A percentile compares a stretch with the other conserved stretches of the same genome.
These are phyloP conservation scores for Drosophila nannoptera DNA, from an alignment of 1,140 invertebrate species.

Conservation along the genomic window DNA sequence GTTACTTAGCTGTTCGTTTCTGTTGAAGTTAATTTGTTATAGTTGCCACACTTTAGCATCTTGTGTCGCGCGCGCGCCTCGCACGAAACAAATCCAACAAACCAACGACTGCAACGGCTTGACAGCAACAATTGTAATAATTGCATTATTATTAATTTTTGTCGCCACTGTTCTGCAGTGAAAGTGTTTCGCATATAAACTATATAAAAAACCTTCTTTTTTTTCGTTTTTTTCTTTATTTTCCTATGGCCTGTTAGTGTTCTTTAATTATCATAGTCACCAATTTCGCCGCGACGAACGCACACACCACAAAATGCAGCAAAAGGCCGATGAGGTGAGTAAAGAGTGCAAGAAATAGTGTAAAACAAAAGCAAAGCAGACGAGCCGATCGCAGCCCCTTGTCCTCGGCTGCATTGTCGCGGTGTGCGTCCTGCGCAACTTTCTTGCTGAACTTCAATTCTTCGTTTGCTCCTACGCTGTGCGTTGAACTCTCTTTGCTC, in stretches of 20 bases:
- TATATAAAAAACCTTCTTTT: not conserved
- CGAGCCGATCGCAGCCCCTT: not conserved
- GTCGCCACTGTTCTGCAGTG: slow-evolving; percentile 41
- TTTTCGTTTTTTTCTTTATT: slow-evolving; percentile 10
- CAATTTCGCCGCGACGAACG: slow-evolving; percentile 31
- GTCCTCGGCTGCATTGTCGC: slow-evolving; percentile 14
- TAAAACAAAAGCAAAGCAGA: not conserved
- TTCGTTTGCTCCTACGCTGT: slow-evolving; percentile 10
- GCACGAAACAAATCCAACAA: slow-evolving; percentile 6
- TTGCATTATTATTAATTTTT: slow-evolving; percentile 26
- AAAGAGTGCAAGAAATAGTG: not conserved
- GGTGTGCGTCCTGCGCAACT: slow-evolving; percentile 9
- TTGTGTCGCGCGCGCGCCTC: slow-evolving; percentile 42
- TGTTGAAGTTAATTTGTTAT: not conserved
- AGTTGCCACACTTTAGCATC: slow-evolving; percentile 4
- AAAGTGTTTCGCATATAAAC: slow-evolving; percentile 34
- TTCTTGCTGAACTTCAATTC: slow-evolving; percentile 27
- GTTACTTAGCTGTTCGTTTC: slow-evolving; percentile 25
- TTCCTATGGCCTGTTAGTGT: slow-evolving; percentile 33
- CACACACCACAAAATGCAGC: slow-evolving; percentile 53
- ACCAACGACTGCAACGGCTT: slow-evolving; percentile 21
- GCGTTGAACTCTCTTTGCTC: slow-evolving; percentile 27
- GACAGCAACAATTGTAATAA: slow-evolving; percentile 41
- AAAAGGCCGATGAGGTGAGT: slow-evolving; percentile 69
- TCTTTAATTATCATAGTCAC: slow-evolving; percentile 30